Conservation (phyloP, 2,113 vertebrate species). For the Eurystomus gularis region DNA sequence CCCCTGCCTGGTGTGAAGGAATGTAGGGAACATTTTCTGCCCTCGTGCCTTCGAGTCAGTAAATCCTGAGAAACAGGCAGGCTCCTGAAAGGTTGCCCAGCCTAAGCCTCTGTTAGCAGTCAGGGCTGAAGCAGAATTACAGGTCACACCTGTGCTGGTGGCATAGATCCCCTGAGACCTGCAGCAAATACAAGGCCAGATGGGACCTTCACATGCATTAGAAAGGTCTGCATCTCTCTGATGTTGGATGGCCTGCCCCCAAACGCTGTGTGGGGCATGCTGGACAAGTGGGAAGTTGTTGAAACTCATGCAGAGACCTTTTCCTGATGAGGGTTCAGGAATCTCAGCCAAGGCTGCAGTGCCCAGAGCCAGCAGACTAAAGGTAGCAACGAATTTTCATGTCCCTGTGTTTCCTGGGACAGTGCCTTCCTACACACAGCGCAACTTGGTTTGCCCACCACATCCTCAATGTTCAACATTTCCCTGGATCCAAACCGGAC, state of each 20-base stretch:
- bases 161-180: neutral
- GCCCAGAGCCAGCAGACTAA: neutral
- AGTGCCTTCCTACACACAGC: neutral
- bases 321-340: neutral
- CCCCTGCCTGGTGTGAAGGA: neutral
- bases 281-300: neutral
- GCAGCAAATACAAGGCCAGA: fast-evolving
- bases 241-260: neutral
- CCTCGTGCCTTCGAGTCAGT: neutral
- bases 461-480: neutral
- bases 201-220: neutral
- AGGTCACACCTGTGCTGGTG: neutral
- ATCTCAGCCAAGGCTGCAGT: neutral
- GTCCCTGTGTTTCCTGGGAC: neutral
- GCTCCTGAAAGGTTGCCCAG: neutral
- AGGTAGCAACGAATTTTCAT: neutral
- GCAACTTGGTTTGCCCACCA: fast-evolving
- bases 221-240: neutral
- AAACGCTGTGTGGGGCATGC: neutral
- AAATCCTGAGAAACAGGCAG: neutral
- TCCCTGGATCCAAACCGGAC: fast-evolving
- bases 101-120: neutral
- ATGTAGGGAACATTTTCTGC: neutral
- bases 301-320: neutral
- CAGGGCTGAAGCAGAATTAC: neutral